These are phyloP conservation scores for Oncorhynchus gorbuscha DNA, from an alignment of 2,113 vertebrate species.

Conservation along the genomic window DNA sequence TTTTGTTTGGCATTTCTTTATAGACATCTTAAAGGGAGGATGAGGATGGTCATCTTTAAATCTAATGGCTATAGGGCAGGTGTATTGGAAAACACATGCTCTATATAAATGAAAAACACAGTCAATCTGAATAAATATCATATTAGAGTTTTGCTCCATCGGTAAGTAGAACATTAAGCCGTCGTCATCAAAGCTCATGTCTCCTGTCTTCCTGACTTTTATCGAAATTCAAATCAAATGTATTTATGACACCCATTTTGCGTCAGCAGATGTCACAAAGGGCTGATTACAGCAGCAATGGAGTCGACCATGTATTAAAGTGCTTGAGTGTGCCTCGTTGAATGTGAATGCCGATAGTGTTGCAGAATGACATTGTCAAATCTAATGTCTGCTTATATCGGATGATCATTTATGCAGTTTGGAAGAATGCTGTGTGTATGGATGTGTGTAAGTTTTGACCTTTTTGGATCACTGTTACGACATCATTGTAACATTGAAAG, in stretches of 20 bases:
- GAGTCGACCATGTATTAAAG: slow-evolving; percentile 10
- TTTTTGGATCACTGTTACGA: slow-evolving; percentile 1
- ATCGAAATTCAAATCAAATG: slow-evolving; percentile 35
- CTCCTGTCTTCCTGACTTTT: slow-evolving; percentile 64
- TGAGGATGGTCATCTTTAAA: slow-evolving; percentile 22
- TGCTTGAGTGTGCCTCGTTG: slow-evolving; percentile 14
- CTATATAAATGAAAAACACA: too few relatives aligned
- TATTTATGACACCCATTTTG: too few relatives aligned
- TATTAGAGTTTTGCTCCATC: slow-evolving; percentile 23
- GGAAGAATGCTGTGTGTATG: background rate
- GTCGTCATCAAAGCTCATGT: slow-evolving; percentile 36
- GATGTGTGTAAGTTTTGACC: background rate
- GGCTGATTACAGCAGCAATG: background rate
- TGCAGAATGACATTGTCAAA: background rate
- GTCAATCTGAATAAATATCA: slow-evolving; percentile 13
- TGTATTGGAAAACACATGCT: slow-evolving; percentile 24
- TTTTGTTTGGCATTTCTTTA: slow-evolving; percentile 55
- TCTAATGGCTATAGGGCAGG: background rate
- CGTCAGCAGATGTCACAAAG: too few relatives aligned
- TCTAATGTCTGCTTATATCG: background rate
- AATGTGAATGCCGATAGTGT: background rate
- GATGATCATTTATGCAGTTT: slow-evolving; percentile 3
- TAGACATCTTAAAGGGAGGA: slow-evolving; percentile 35
- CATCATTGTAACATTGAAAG: background rate
- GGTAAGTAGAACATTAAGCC: background rate